A percentile compares a stretch with the other conserved stretches of the same genome.
phyloP scores from a whole-genome alignment of 2,888 invertebrate genomes.

The Orthosia gothica region DNA sequence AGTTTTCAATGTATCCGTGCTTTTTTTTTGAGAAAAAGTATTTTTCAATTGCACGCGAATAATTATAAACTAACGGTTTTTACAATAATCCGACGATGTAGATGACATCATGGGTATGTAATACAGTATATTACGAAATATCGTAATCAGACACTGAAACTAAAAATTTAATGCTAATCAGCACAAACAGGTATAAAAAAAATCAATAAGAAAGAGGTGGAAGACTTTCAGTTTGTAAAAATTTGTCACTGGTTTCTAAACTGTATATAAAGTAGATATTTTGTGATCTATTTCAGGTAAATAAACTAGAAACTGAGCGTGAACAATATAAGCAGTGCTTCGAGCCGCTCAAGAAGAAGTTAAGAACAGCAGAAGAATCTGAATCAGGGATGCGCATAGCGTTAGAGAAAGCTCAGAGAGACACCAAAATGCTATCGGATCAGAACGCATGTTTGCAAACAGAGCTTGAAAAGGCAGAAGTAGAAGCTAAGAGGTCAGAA shows the following conservation, averaged over 20 bases:
- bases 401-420: slow-evolving; percentile 90
- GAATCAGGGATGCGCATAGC: slow-evolving; percentile 91
- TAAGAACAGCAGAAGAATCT: slow-evolving; percentile 91
- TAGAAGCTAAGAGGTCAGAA: slow-evolving; percentile 89
- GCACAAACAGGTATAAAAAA: neutral
- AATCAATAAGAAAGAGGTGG: neutral
- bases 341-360: slow-evolving; percentile 89
- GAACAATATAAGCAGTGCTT: slow-evolving; percentile 90
- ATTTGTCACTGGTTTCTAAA: too few relatives aligned
- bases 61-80: too few relatives aligned
- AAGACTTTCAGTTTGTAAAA: neutral
- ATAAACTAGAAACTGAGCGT: slow-evolving; percentile 82
- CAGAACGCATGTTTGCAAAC: slow-evolving; percentile 87
- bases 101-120: too few relatives aligned
- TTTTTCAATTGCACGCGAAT: too few relatives aligned
- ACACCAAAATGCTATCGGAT: slow-evolving; percentile 87
- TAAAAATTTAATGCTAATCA: neutral
- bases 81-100: too few relatives aligned
- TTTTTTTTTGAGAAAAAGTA: too few relatives aligned
- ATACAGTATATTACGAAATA: too few relatives aligned
- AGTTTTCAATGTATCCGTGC: too few relatives aligned
- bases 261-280: neutral
- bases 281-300: slow-evolving; percentile 73
- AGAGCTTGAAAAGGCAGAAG: slow-evolving; percentile 87
- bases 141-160: neutral